Conservation (phyloP, 2,113 vertebrate species). For the Rattus norvegicus region GRCr8 NC_086023.1:96715501-96716000, state of each 20-base stretch:
- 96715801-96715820: conserved; percentile 85
- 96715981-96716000: conserved; percentile 86
- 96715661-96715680: conserved; percentile 80
- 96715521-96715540: conserved; percentile 69
- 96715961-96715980: conserved; percentile 84
- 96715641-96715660: conserved; percentile 79
- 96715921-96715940: conserved; percentile 90
- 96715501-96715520: conserved; percentile 46
- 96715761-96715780: conserved; percentile 86
- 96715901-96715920: conserved; percentile 84
- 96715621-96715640: conserved; percentile 68
- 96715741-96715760: conserved; percentile 83
- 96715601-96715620: conserved; percentile 60
- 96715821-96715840: conserved; percentile 83
- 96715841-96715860: conserved; percentile 86
- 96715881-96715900: conserved; percentile 85
- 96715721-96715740: conserved; percentile 62
- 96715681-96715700: conserved; percentile 80
- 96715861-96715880: conserved; percentile 79
- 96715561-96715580: conserved; percentile 50
- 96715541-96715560: conserved; percentile 42
- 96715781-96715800: conserved; percentile 86
- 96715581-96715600: conserved; percentile 74
- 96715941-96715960: conserved; percentile 92
- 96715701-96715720: conserved; percentile 74